Conservation (phyloP, 2,113 vertebrate genomes). For the Chlorodrepanis virens region DNA sequence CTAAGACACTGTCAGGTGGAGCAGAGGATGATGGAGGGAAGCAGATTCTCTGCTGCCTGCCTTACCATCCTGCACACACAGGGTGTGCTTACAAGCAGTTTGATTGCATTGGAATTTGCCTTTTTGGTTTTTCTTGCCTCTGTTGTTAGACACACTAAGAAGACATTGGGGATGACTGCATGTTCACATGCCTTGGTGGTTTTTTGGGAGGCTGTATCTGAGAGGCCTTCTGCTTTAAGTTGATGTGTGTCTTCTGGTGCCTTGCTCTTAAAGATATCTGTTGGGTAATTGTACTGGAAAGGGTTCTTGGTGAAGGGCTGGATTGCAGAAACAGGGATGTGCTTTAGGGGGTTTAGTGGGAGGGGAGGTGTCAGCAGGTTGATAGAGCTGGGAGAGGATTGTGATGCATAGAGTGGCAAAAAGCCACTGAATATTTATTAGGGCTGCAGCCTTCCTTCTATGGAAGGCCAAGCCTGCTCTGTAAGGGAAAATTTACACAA, state of each 20-base stretch:
- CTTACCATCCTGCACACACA: not conserved
- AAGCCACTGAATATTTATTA: not conserved
- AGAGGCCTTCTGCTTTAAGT: not conserved
- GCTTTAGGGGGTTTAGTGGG: not conserved
- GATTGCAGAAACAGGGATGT: not conserved
- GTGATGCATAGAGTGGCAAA: not conserved
- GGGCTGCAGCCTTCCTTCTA: not conserved
- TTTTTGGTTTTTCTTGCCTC: not conserved
- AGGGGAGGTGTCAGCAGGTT: not conserved
- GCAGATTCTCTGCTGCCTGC: not conserved
- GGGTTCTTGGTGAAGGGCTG: not conserved
- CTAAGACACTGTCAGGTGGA: slow-evolving; percentile 18
- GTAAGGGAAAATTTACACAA: not conserved
- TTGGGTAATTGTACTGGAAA: not conserved
- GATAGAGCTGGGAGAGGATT: not conserved
- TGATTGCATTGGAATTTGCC: not conserved
- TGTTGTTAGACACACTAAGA: not conserved
- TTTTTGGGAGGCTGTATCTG: not conserved
- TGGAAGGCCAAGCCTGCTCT: not conserved
- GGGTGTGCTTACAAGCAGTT: not conserved
- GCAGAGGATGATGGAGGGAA: not conserved
- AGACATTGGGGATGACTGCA: not conserved
- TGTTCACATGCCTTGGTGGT: not conserved
- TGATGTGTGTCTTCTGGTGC: not conserved
- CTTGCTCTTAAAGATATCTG: slow-evolving; percentile 8